phyloP scores from a whole-genome alignment of 2,888 invertebrate genomes.

The Agonopterix alstromeriana region DNA sequence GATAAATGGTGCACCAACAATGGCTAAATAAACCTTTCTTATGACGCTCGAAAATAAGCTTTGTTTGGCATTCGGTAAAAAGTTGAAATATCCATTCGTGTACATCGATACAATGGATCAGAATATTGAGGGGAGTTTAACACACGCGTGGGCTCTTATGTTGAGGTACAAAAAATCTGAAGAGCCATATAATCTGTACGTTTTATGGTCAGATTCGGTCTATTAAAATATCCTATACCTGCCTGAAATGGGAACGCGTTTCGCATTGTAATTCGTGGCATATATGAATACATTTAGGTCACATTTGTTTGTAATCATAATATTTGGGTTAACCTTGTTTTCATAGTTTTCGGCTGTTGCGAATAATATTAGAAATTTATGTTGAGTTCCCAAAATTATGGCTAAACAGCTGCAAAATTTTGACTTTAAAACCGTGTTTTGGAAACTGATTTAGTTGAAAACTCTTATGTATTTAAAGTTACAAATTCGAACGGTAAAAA shows the following conservation, averaged over 20 bases:
- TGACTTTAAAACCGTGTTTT: not conserved
- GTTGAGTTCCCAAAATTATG: constrained; percentile 24
- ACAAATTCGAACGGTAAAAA: no score
- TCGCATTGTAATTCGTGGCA: not conserved
- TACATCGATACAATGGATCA: constrained; percentile 45
- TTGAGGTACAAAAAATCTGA: constrained; percentile 46
- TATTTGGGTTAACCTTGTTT: constrained; percentile 34
- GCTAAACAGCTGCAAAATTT: constrained; percentile 13
- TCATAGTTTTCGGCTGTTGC: constrained; percentile 15
- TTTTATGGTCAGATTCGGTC: constrained; percentile 44
- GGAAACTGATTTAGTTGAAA: no score
- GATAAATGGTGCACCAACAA: constrained; percentile 72
- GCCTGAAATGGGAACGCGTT: not conserved
- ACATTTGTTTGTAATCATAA: constrained; percentile 25
- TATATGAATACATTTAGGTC: constrained; percentile 13
- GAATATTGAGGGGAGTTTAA: constrained; percentile 52
- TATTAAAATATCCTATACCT: constrained; percentile 27
- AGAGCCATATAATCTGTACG: constrained; percentile 30
- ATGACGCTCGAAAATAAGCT: constrained; percentile 62
- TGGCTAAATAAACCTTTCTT: constrained; percentile 70
- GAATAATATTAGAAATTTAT: constrained; percentile 8
- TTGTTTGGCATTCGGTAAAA: constrained; percentile 59
- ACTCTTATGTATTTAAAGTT: no score
- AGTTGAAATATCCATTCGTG: constrained; percentile 56
- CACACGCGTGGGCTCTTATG: constrained; percentile 36